A percentile compares a stretch with the other conserved stretches of the same genome.
These are phyloP conservation scores for Diabrotica balteata DNA, from an alignment of 2,888 invertebrate species.

Conservation along the genomic window DNA sequence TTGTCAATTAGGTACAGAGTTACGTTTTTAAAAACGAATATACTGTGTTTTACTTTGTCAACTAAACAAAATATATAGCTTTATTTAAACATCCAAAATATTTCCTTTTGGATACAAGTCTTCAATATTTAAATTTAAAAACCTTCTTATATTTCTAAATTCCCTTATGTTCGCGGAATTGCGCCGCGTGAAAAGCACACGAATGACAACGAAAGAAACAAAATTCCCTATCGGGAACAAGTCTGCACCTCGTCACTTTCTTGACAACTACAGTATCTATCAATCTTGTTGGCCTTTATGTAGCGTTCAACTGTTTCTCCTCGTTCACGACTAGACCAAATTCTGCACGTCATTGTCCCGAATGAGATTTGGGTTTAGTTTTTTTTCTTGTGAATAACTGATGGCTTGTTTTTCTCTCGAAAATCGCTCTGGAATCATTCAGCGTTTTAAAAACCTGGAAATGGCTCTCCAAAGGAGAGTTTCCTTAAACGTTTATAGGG, in stretches of 20 bases:
- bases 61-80: not conserved
- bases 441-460: not conserved
- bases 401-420: conserved; percentile 21
- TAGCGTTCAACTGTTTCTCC: conserved; percentile 39
- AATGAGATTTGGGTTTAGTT: conserved; percentile 25
- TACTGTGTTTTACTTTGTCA: no score
- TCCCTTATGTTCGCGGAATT: not conserved
- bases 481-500: no score
- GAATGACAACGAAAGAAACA: conserved; percentile 38
- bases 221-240: conserved; percentile 37
- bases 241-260: conserved; percentile 42
- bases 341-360: conserved; percentile 36
- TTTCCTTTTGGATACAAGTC: not conserved
- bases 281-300: conserved; percentile 46
- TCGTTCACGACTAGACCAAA: conserved; percentile 32
- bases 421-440: conserved; percentile 16
- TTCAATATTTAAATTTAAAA: not conserved
- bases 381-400: conserved; percentile 19
- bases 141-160: not conserved
- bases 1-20: no score
- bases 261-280: conserved; percentile 43
- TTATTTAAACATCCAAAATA: not conserved
- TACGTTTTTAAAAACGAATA: no score
- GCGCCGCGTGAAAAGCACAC: conserved; percentile 22
- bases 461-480: no score